A percentile compares a stretch with the other conserved stretches of the same genome.
Conservation (phyloP, 64 coral and sea anemone species). For the Porites lutea region DNA sequence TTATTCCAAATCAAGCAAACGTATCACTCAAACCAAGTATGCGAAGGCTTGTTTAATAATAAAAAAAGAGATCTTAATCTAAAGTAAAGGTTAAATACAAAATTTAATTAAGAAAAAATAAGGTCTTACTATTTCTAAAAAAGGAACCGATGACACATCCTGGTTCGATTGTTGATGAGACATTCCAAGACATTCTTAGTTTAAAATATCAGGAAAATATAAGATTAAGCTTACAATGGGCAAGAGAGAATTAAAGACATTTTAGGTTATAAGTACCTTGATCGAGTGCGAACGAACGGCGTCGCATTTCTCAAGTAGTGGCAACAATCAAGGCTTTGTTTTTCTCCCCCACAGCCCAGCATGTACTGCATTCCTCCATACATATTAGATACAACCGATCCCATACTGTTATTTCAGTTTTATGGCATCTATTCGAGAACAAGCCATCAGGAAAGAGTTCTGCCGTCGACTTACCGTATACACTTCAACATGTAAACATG, state of each 20-base stretch:
- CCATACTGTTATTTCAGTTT: slow-evolving; percentile 56
- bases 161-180: too few species aligned
- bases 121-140: too few species aligned
- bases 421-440: neutral
- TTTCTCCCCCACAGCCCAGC: slow-evolving; percentile 58
- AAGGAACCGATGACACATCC: too few species aligned
- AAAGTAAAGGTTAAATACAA: too few species aligned
- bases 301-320: slow-evolving; percentile 6
- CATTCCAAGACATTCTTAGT: too few species aligned
- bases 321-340: neutral
- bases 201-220: neutral
- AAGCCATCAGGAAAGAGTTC: slow-evolving; percentile 13
- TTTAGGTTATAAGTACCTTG: slow-evolving; percentile 13
- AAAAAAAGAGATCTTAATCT: too few species aligned
- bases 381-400: slow-evolving; percentile 68
- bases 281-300: slow-evolving; percentile 59
- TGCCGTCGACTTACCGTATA: neutral
- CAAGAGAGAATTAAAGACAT: neutral
- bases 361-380: slow-evolving; percentile 77
- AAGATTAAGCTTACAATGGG: neutral
- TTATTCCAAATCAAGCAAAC: too few species aligned
- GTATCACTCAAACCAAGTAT: too few species aligned
- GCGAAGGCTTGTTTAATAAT: too few species aligned
- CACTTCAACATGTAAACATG: neutral
- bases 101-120: too few species aligned